Percentiles rank a stretch among this genome's conserved stretches.
Evolutionary conservation across 2,797 vertebrate genomes (phyloP).

Genomic region (Hippoglossus hippoglossus): DNA sequence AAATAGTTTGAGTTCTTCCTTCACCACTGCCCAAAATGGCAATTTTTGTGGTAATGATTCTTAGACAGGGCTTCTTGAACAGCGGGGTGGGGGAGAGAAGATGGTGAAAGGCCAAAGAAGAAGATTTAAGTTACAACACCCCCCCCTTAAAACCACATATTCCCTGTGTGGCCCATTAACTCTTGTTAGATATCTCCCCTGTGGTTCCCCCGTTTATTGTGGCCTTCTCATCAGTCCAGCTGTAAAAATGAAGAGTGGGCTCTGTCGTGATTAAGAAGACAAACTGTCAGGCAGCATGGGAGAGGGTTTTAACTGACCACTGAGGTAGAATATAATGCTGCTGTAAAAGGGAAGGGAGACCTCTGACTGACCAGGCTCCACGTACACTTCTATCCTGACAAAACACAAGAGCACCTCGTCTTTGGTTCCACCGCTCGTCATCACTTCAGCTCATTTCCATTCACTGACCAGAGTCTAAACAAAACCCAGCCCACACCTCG

Average conservation of each 20-base stretch:
- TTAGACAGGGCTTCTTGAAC: constrained; percentile 22
- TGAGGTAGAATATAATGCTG: constrained; percentile 9
- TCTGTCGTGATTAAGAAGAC: constrained; percentile 38
- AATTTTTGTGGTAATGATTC: constrained; percentile 33
- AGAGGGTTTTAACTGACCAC: constrained; percentile 20
- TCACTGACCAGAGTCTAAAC: constrained; percentile 32
- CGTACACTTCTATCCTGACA: constrained; percentile 6
- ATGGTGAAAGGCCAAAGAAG: constrained; percentile 23
- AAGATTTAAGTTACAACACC: constrained; percentile 16
- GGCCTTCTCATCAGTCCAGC: constrained; percentile 38
- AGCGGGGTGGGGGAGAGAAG: constrained; percentile 8
- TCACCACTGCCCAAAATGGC: constrained; percentile 23
- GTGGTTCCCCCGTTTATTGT: constrained; percentile 39
- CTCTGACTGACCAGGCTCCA: too few species aligned
- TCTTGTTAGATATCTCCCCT: constrained; percentile 47
- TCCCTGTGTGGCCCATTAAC: constrained; percentile 70
- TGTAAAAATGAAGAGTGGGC: constrained; percentile 40
- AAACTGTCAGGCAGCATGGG: constrained; percentile 30
- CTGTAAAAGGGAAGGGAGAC: background rate
- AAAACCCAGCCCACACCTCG: constrained; percentile 24
- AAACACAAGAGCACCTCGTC: constrained; percentile 26
- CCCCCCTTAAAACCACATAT: constrained; percentile 54
- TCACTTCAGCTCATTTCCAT: constrained; percentile 46
- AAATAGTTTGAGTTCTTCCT: too few species aligned
- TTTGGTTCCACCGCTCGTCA: constrained; percentile 17